Conservation (phyloP, 2,888 invertebrate genomes). For the Tipula unca region DNA sequence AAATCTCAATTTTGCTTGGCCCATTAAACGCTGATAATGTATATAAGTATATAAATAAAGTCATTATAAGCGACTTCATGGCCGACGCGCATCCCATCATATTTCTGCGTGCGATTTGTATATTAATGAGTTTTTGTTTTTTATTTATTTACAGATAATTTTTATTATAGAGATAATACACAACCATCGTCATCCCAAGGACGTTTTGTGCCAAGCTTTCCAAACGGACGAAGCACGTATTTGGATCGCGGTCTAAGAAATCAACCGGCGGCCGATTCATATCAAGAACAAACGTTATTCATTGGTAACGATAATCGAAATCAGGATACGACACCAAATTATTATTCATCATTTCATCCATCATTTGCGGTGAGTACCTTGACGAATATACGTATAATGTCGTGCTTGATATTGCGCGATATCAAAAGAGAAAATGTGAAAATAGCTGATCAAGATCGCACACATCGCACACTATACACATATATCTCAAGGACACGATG, state of each 20-base stretch:
- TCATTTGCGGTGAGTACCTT: constrained; percentile 30
- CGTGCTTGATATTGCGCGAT: background rate
- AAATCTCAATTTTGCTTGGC: background rate
- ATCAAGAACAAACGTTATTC: constrained; percentile 38
- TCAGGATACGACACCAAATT: constrained; percentile 26
- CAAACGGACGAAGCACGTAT: constrained; percentile 26
- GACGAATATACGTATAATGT: background rate
- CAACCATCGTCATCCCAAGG: constrained; percentile 31
- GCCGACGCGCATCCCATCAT: background rate
- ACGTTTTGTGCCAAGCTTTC: constrained; percentile 39
- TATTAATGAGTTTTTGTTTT: constrained; percentile 22
- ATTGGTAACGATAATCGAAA: constrained; percentile 31
- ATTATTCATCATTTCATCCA: constrained; percentile 28
- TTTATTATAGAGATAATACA: constrained; percentile 30
- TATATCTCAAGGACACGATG: background rate
- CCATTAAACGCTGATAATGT: background rate
- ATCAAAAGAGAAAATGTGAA: background rate
- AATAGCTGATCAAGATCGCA: background rate
- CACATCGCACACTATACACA: background rate
- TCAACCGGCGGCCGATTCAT: constrained; percentile 32
- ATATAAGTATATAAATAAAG: background rate
- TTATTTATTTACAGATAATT: constrained; percentile 33
- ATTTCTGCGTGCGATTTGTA: background rate
- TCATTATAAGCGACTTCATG: background rate
- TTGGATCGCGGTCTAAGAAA: constrained; percentile 21